Evolutionary conservation across 2,888 invertebrate genomes (phyloP).

Genomic region (Acronicta psi): DNA sequence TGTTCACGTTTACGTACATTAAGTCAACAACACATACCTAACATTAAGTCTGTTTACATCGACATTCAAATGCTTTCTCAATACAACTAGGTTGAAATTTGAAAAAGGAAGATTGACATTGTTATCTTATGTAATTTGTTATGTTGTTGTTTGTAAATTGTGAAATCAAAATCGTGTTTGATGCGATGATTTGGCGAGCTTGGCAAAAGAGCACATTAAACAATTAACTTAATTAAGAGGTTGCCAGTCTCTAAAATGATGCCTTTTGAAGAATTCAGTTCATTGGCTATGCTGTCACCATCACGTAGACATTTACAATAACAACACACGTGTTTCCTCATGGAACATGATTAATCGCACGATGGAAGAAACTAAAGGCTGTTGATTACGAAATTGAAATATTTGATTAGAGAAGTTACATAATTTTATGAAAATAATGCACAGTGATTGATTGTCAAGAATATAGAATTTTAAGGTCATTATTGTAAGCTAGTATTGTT

Average conservation of each 20-base stretch:
- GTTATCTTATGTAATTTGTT: not conserved
- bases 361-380: conserved; percentile 31
- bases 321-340: conserved; percentile 31
- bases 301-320: conserved; percentile 20
- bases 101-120: not conserved
- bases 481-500: conserved; percentile 30
- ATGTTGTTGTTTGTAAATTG: not conserved
- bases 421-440: conserved; percentile 35
- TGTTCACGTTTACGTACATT: no score
- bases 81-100: not conserved
- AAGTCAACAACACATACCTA: no score
- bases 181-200: not conserved
- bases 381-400: conserved; percentile 39
- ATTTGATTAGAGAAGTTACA: conserved; percentile 35
- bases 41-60: no score
- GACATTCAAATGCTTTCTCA: no score
- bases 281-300: conserved; percentile 19
- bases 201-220: not conserved
- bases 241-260: conserved; percentile 26
- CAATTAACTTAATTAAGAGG: conserved; percentile 20
- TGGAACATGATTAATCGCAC: conserved; percentile 50
- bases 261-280: conserved; percentile 3
- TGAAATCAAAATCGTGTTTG: not conserved
- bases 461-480: conserved; percentile 26
- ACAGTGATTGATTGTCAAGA: conserved; percentile 50